Evolutionary conservation across 2,888 invertebrate genomes (phyloP).

Genomic region (Ischnus inquisitorius): DNA sequence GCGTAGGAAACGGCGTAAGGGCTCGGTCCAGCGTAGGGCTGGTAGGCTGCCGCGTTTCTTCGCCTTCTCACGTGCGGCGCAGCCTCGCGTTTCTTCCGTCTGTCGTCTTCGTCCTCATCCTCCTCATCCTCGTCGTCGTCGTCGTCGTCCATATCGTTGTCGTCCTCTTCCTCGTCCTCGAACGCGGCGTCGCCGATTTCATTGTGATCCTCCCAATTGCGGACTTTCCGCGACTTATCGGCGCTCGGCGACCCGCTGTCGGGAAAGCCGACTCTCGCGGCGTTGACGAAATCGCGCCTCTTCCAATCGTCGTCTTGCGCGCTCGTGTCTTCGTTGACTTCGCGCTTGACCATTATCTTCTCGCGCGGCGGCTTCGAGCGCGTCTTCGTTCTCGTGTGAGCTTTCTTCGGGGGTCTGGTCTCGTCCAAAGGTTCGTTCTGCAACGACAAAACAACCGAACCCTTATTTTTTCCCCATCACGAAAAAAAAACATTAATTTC

Average conservation of each 20-base stretch:
- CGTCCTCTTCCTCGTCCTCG: conserved; percentile 62
- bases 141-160: conserved; percentile 65
- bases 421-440: conserved; percentile 79
- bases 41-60: conserved; percentile 70
- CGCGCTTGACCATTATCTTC: conserved; percentile 79
- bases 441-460: conserved; percentile 26
- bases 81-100: conserved; percentile 56
- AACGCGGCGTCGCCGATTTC: conserved; percentile 61
- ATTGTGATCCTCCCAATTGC: conserved; percentile 57
- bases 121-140: conserved; percentile 70
- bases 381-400: conserved; percentile 73
- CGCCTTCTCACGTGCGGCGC: conserved; percentile 72
- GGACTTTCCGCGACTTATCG: conserved; percentile 60
- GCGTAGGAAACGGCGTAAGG: conserved; percentile 93
- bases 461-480: background rate
- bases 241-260: conserved; percentile 37
- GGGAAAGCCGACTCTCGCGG: conserved; percentile 47
- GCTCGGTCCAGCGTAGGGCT: conserved; percentile 87
- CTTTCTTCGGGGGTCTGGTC: conserved; percentile 78
- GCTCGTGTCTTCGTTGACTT: conserved; percentile 51
- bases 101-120: conserved; percentile 66
- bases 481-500: background rate
- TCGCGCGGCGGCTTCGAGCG: conserved; percentile 74
- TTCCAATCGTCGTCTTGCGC: conserved; percentile 53
- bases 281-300: conserved; percentile 36